Conservation (phyloP, 2,888 invertebrate species). For the Polymixis flavicincta region DNA sequence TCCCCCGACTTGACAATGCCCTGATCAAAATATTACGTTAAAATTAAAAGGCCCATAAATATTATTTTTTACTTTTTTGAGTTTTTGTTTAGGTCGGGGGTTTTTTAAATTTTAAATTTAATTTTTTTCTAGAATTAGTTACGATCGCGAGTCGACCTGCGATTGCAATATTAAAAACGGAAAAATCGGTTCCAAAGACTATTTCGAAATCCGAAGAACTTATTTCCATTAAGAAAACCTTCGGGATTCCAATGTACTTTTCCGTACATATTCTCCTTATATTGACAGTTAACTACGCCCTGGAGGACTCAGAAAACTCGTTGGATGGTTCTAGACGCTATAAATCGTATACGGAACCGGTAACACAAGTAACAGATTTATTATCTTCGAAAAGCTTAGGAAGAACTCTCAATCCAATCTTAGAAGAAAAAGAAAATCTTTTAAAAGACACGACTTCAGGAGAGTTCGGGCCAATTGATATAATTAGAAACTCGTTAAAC, state of each 20-base stretch:
- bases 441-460: conserved; percentile 24
- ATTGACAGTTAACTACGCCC: conserved; percentile 57
- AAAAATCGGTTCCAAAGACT: neutral
- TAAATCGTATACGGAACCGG: conserved; percentile 46
- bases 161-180: neutral
- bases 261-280: conserved; percentile 45
- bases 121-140: too few species aligned
- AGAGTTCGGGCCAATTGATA: conserved; percentile 40
- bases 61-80: too few species aligned
- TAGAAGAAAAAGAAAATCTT: conserved; percentile 17
- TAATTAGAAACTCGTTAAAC: conserved; percentile 47
- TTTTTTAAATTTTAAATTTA: too few species aligned
- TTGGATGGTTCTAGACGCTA: conserved; percentile 43
- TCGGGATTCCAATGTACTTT: conserved; percentile 29
- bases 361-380: conserved; percentile 50
- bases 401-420: conserved; percentile 15
- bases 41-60: too few species aligned
- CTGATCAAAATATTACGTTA: too few species aligned
- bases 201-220: conserved; percentile 10
- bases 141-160: too few species aligned
- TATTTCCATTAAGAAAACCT: conserved; percentile 25
- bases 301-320: conserved; percentile 35
- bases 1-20: too few species aligned
- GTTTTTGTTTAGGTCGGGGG: too few species aligned
- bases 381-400: conserved; percentile 32